Base-by-base conservation (phyloP, 1,140 invertebrate species). In the Meteorus sp. region DNA sequence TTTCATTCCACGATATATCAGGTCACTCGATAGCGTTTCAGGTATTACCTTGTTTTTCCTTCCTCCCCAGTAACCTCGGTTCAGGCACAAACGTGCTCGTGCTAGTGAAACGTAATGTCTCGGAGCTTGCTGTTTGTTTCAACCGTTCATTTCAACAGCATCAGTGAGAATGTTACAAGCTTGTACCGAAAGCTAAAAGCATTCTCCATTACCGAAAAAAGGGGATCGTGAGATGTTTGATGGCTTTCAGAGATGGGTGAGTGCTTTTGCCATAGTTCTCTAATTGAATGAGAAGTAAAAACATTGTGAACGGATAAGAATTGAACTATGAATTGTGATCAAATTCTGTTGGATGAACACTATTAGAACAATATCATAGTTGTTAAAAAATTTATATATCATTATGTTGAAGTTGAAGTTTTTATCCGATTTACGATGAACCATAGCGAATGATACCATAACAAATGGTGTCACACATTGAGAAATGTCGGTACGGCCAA, bases 211-310 rank as follows among this genome's bases (percentile, higher is more conserved):
- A 48, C 55, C n/a, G n/a, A n/a, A 50, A 51, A 55, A 52, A 52
- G 27, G 68, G 74, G 76, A 77, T 77, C 76, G 73, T 67, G 48
- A 5, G 66, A 69, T 70, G 72, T 62, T 29, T 22, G 3, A 19
- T 3, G 7, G 44, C 7, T 19, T 20, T 54, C 52, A 8, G 7
- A 43, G 9, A 4, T 9, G 27, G 27, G 27, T 5, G 27, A 29
- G 27, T 4, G 27, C 4, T 29, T 29, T n/a, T n/a, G n/a, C n/a
- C n/a, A n/a, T n/a, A n/a, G n/a, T n/a, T n/a, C n/a, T n/a, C n/a
- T n/a, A n/a, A n/a, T n/a, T n/a, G n/a, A n/a, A n/a, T n/a, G n/a
- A n/a, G n/a, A n/a, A n/a, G n/a, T n/a, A n/a, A n/a, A n/a, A n/a
- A n/a, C n/a, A n/a, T n/a, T n/a, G n/a, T n/a, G n/a, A n/a, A n/a